Conservation (phyloP, 2,888 invertebrate species). For the Parelbella ahira region DNA sequence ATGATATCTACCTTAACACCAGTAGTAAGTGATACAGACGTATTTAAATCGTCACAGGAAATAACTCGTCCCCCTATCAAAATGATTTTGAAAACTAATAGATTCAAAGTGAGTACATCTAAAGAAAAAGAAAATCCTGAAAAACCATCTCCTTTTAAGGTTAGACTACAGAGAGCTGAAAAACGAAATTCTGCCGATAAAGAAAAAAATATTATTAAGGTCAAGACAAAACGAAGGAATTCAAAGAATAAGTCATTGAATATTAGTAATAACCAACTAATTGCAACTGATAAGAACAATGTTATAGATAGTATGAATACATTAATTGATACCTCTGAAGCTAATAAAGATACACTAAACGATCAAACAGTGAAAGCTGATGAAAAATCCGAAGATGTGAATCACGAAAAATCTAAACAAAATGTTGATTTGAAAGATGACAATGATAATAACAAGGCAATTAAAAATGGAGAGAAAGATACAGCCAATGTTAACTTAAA, state of each 20-base stretch:
- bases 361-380: no score
- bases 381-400: not conserved
- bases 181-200: constrained; percentile 33
- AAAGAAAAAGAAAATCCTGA: constrained; percentile 30
- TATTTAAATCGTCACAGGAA: constrained; percentile 35
- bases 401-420: not conserved
- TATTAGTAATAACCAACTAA: constrained; percentile 30
- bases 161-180: constrained; percentile 28
- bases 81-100: constrained; percentile 29
- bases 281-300: constrained; percentile 33
- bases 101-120: constrained; percentile 31
- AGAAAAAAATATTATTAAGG: constrained; percentile 33
- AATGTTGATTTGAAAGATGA: constrained; percentile 2
- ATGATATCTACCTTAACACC: constrained; percentile 12
- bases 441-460: not conserved
- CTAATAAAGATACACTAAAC: constrained; percentile 1
- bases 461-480: constrained; percentile 13
- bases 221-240: constrained; percentile 40
- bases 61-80: constrained; percentile 34
- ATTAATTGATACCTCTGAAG: not conserved
- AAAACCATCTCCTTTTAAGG: no score
- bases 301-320: constrained; percentile 26
- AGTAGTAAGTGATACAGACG: constrained; percentile 33
- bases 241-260: constrained; percentile 49
- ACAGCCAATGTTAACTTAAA: no score